phyloP scores from a whole-genome alignment of 1,140 invertebrate species.

The Plodia interpunctella region DNA sequence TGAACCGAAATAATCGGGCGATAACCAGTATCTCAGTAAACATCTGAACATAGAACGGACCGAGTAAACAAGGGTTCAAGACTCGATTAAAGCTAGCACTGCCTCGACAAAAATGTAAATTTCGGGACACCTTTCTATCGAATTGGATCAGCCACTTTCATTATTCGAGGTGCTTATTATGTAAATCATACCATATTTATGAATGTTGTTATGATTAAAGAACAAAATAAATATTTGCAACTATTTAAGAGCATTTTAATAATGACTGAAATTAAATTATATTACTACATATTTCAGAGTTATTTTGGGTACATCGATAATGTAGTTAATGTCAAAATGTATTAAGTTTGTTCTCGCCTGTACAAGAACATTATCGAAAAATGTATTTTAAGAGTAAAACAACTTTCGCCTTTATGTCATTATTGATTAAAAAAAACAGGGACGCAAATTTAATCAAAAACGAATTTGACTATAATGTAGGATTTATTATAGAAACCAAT shows the following conservation, averaged over 20 bases:
- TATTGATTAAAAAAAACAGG: background rate
- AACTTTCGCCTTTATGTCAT: background rate
- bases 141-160: slow-evolving; percentile 1
- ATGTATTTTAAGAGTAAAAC: background rate
- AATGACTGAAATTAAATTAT: no score
- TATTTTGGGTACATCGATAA: background rate
- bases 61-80: background rate
- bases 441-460: background rate
- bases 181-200: background rate
- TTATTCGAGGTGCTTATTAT: background rate
- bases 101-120: background rate
- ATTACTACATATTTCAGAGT: no score
- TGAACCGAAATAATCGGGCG: no score
- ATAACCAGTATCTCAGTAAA: background rate
- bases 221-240: no score
- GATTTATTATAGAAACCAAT: background rate
- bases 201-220: no score
- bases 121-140: background rate
- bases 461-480: background rate
- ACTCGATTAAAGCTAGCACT: background rate
- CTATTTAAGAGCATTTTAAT: no score
- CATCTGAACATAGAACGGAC: background rate
- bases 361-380: background rate
- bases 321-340: background rate
- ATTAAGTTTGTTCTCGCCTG: background rate